These are phyloP conservation scores for Carduelis carduelis DNA, from an alignment of 2,797 vertebrate genomes.

Conservation along the genomic window DNA sequence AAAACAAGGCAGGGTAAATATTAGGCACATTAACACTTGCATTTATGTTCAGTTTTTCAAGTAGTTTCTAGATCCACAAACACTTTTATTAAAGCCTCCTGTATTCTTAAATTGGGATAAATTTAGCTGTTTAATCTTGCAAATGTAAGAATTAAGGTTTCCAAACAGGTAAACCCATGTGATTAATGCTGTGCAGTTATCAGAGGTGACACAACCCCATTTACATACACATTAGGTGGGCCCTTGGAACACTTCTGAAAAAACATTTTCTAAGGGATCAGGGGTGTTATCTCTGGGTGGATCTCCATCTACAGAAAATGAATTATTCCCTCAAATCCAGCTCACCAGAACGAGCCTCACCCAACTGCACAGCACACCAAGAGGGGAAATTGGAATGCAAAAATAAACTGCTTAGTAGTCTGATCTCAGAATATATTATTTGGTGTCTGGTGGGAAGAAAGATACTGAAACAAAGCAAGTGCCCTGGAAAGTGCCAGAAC, in stretches of 20 bases:
- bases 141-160: neutral
- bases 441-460: neutral
- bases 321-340: neutral
- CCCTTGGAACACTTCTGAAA: neutral
- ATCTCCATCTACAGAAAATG: neutral
- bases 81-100: neutral
- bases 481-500: neutral
- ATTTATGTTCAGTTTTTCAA: neutral
- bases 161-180: neutral
- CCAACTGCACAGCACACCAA: neutral
- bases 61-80: neutral
- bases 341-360: neutral
- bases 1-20: slow-evolving; percentile 30
- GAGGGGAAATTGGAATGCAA: neutral
- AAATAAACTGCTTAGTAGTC: neutral
- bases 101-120: neutral
- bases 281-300: fast-evolving
- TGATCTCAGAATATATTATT: neutral
- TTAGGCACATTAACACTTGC: neutral
- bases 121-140: neutral
- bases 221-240: neutral
- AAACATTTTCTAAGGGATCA: neutral
- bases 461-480: neutral
- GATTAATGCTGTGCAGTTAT: neutral
- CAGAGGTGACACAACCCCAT: neutral